Evolutionary conservation across 1,140 invertebrate species (phyloP).

Genomic region (Drosophila nannoptera): DNA sequence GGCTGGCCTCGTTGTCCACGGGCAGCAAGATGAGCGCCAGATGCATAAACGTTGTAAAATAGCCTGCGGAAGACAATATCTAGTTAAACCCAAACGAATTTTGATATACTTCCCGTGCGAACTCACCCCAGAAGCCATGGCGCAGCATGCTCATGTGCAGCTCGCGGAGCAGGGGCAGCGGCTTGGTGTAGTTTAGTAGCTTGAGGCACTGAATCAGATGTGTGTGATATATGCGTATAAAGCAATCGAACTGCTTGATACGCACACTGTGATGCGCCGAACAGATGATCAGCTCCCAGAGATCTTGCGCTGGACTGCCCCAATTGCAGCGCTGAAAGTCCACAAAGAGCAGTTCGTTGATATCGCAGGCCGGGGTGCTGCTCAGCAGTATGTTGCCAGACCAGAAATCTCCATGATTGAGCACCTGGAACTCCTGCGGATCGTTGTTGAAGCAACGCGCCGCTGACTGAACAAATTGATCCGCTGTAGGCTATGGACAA

Average conservation of each 20-base stretch:
- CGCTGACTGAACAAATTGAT: conserved; percentile 65
- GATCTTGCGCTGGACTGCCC: conserved; percentile 77
- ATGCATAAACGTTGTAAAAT: conserved; percentile 71
- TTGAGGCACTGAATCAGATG: conserved; percentile 63
- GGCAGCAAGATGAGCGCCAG: conserved; percentile 68
- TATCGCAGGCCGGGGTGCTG: conserved; percentile 59
- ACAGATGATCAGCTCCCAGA: conserved; percentile 72
- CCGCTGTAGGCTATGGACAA: conserved; percentile 52
- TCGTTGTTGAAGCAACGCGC: conserved; percentile 68
- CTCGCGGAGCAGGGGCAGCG: conserved; percentile 57
- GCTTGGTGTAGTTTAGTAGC: conserved; percentile 56
- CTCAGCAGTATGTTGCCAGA: conserved; percentile 79
- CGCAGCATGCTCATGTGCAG: conserved; percentile 72
- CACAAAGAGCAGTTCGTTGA: conserved; percentile 76
- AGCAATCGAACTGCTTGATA: conserved; percentile 69
- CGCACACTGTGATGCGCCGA: conserved; percentile 63
- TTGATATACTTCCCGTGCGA: neutral
- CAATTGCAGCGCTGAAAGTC: conserved; percentile 79
- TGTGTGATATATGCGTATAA: conserved; percentile 67
- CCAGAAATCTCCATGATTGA: conserved; percentile 84
- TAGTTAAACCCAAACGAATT: neutral
- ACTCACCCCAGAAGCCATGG: conserved; percentile 72
- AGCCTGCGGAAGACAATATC: conserved; percentile 42
- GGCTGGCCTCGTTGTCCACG: conserved; percentile 62
- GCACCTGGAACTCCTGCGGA: conserved; percentile 81